These are phyloP conservation scores for Scaptomyza reducta DNA, from an alignment of 2,888 invertebrate species.

Conservation along the genomic window DNA sequence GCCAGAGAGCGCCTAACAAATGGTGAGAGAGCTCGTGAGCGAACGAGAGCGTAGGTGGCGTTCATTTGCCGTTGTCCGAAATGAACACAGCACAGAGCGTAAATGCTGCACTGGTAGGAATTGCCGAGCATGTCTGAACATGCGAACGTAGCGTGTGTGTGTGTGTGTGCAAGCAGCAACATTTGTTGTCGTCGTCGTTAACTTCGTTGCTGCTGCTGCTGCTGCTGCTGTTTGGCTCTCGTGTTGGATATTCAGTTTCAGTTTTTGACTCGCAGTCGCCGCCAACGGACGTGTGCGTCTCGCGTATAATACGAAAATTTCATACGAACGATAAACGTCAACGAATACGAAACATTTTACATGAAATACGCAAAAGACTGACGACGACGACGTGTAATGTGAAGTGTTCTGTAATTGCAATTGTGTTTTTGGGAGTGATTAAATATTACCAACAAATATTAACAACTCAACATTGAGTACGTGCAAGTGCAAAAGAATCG, in stretches of 20 bases:
- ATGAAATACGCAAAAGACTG: constrained; percentile 54
- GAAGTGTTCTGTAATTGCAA: constrained; percentile 9
- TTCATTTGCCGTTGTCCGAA: constrained; percentile 43
- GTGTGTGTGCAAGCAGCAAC: constrained; percentile 33
- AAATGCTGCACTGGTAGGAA: constrained; percentile 44
- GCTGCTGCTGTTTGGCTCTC: constrained; percentile 39
- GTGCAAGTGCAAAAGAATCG: constrained; percentile 22
- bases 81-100: constrained; percentile 30
- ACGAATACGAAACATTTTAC: constrained; percentile 65
- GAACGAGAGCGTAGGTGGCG: constrained; percentile 40
- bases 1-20: constrained; percentile 1
- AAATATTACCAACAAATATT: neutral
- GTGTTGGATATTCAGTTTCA: constrained; percentile 58
- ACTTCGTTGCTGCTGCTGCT: constrained; percentile 6
- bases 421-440: too few relatives aligned
- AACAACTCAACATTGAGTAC: constrained; percentile 15
- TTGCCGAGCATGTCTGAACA: constrained; percentile 45
- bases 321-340: constrained; percentile 29
- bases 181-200: constrained; percentile 17
- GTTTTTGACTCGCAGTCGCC: constrained; percentile 73
- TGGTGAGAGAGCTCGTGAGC: constrained; percentile 8
- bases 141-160: constrained; percentile 20
- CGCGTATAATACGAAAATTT: constrained; percentile 46
- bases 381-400: constrained; percentile 35
- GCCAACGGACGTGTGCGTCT: constrained; percentile 66